Conservation (phyloP, 2,797 vertebrate genomes). For the Sebastes oblongus region DNA sequence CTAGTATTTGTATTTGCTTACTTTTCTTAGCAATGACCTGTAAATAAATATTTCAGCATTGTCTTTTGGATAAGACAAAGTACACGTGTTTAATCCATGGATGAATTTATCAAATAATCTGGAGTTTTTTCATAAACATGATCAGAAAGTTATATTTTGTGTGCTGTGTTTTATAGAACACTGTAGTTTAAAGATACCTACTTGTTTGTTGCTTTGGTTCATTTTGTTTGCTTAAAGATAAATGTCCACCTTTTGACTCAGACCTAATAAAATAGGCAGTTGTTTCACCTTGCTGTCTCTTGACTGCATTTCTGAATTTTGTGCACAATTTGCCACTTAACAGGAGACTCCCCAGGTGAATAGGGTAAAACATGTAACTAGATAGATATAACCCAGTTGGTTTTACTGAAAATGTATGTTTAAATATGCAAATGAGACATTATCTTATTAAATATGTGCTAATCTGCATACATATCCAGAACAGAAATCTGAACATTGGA, state of each 20-base stretch:
- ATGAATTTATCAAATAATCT: constrained; percentile 61
- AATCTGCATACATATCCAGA: too few relatives aligned
- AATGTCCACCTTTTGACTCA: constrained; percentile 77
- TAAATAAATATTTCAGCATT: constrained; percentile 66
- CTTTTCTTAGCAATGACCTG: constrained; percentile 67
- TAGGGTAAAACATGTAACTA: too few relatives aligned
- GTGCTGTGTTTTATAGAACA: constrained; percentile 84
- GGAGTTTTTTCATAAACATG: constrained; percentile 70
- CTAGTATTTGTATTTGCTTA: constrained; percentile 69
- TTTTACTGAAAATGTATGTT: background rate
- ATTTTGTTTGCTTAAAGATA: constrained; percentile 69
- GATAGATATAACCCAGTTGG: too few relatives aligned
- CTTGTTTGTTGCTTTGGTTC: constrained; percentile 68
- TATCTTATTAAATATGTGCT: too few relatives aligned
- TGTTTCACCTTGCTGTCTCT: constrained; percentile 49
- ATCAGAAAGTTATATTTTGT: constrained; percentile 83
- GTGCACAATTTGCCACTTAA: background rate
- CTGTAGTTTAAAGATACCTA: constrained; percentile 68
- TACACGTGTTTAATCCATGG: constrained; percentile 52
- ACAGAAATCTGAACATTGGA: too few relatives aligned
- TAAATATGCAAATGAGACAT: background rate
- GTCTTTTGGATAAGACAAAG: constrained; percentile 59
- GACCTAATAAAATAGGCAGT: constrained; percentile 71
- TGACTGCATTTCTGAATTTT: background rate
- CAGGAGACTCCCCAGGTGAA: too few relatives aligned